Base-by-base conservation (phyloP, 1,140 invertebrate genomes). In the Sminthurinus signatus region DNA sequence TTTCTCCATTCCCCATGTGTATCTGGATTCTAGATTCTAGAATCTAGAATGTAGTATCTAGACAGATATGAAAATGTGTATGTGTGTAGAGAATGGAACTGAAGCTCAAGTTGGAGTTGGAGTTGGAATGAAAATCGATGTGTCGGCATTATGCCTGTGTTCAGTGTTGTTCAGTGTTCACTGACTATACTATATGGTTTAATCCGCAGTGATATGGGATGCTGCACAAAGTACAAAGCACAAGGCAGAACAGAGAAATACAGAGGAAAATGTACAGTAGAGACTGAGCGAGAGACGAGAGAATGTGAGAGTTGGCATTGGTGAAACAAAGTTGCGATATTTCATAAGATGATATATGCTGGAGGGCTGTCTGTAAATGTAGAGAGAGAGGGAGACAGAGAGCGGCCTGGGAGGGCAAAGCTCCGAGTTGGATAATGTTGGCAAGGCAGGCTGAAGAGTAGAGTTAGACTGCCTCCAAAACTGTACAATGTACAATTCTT, bases 301-400 rank as follows among this genome's bases (percentile, higher is more conserved):
- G 21, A 48, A 21, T 44, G 42, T 23, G 21, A 43, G 39, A 63
- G 61, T 63, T 63, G 61, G 61, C 61, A 63, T 46, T 63, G 61
- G 61, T 64, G 56, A 52, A 63, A 63, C 55, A 55, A 63, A 63
- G 52, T 63, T 64, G 62, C 43, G 62, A 64, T 63, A 64, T 64
- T 64, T 64, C 56, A 64, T 64, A 56, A 56, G 54, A 56, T 59
- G 62, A 64, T 59, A 44, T 58, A 59, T 64, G 62, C 62, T 64
- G 21, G 52, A 46, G 62, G 62, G 55, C 46, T 58, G 42, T 44
- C 39, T 44, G 57, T 44, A 48, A n/a, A 48, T 48, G 51, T 31
- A 25, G 51, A 28, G 51, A 54, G 54, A 39, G 54, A 10, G 14
- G 54, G 54, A 19, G 54, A 39, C 28, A 56, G 54, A 12, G 23